phyloP scores from a whole-genome alignment of 2,797 vertebrate genomes.

The Loris lydekkerianus region DNA sequence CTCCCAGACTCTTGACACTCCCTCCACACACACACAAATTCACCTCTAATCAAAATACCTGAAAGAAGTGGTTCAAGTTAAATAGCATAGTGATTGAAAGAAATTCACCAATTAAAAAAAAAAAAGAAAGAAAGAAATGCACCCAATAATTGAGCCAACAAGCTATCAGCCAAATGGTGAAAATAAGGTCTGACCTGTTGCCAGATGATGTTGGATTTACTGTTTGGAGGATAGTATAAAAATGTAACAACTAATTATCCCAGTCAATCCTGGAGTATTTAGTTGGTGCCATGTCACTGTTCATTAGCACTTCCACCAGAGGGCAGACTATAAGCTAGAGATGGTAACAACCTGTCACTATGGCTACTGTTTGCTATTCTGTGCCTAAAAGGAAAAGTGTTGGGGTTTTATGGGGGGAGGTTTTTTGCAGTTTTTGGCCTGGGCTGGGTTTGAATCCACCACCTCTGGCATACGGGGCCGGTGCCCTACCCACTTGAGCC shows the following conservation, averaged over 20 bases:
- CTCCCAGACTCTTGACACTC: neutral
- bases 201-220: constrained; percentile 70
- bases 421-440: too few relatives aligned
- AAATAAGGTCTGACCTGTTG: constrained; percentile 31
- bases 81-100: constrained; percentile 55
- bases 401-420: neutral
- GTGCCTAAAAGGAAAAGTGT: constrained; percentile 53
- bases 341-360: constrained; percentile 50
- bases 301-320: constrained; percentile 79
- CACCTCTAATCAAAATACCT: constrained; percentile 50
- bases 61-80: constrained; percentile 63
- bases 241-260: constrained; percentile 78
- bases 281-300: constrained; percentile 49
- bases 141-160: constrained; percentile 38
- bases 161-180: constrained; percentile 47
- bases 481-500: too few relatives aligned
- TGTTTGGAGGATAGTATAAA: constrained; percentile 82
- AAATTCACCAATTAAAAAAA: neutral
- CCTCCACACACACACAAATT: neutral
- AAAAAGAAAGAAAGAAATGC: constrained; percentile 38
- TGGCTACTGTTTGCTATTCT: constrained; percentile 45
- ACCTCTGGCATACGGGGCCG: too few relatives aligned
- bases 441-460: too few relatives aligned
- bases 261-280: constrained; percentile 53
- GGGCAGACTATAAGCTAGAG: constrained; percentile 75